phyloP scores from a whole-genome alignment of 2,888 invertebrate genomes.

The Rapana venosa region DNA sequence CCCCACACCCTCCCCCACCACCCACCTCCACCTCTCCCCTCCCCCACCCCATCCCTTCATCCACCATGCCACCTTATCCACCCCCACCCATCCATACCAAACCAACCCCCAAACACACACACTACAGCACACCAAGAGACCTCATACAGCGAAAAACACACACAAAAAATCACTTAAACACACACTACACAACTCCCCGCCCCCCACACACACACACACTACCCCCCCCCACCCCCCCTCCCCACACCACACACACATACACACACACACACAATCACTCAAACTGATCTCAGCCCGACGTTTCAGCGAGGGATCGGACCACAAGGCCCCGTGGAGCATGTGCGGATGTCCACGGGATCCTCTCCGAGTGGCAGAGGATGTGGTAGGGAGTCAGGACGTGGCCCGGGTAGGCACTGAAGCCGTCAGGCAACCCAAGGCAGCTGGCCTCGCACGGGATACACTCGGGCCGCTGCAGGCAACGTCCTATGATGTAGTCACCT shows the following conservation, averaged over 20 bases:
- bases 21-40: too few relatives aligned
- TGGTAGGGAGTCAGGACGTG: conserved; percentile 59
- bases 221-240: neutral
- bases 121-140: too few relatives aligned
- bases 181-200: neutral
- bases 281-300: conserved; percentile 50
- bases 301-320: conserved; percentile 50
- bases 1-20: too few relatives aligned
- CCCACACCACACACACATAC: neutral
- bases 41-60: too few relatives aligned
- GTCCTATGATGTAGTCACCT: conserved; percentile 61
- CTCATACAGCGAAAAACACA: neutral
- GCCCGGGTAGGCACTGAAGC: conserved; percentile 61
- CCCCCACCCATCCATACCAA: neutral
- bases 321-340: conserved; percentile 48
- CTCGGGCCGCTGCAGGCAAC: conserved; percentile 49
- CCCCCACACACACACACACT: neutral
- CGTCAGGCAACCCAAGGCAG: conserved; percentile 60
- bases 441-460: conserved; percentile 65
- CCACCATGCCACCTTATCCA: neutral
- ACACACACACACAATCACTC: conserved; percentile 42
- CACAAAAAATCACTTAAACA: too few relatives aligned
- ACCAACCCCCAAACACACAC: neutral
- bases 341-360: conserved; percentile 49
- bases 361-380: conserved; percentile 54